These are phyloP conservation scores for Porites divaricata DNA, from an alignment of 92 coral and sea anemone species.

Conservation along the genomic window DNA sequence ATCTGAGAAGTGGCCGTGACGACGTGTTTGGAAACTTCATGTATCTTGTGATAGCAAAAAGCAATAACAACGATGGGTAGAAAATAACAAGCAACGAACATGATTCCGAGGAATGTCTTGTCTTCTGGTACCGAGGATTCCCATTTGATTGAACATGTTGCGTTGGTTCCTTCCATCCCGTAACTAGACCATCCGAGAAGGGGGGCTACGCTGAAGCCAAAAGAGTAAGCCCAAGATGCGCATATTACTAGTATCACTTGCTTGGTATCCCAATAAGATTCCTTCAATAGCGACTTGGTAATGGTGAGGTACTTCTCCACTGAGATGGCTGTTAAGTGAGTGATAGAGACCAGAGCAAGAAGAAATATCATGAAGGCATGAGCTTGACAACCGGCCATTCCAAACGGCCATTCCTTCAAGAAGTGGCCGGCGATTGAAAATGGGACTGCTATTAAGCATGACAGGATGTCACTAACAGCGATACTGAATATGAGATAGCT, in stretches of 20 bases:
- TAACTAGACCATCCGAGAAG: conserved; percentile 60
- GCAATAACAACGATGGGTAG: conserved; percentile 4
- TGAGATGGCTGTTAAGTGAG: conserved; percentile 59
- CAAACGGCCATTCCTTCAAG: conserved; percentile 62
- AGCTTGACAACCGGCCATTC: conserved; percentile 49
- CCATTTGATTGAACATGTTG: conserved; percentile 62
- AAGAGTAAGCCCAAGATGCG: conserved; percentile 48
- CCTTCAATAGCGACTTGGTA: conserved; percentile 37
- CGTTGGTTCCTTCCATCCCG: conserved; percentile 53
- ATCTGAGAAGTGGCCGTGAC: neutral
- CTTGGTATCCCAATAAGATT: conserved; percentile 42
- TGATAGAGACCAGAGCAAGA: conserved; percentile 64
- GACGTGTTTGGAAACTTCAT: conserved; percentile 23
- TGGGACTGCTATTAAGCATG: conserved; percentile 62
- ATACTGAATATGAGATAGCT: conserved; percentile 61
- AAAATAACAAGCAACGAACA: conserved; percentile 48
- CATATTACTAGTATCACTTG: conserved; percentile 44
- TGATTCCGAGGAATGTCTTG: conserved; percentile 47
- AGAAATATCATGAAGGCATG: conserved; percentile 73
- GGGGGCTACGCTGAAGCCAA: conserved; percentile 55
- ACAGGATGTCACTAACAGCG: conserved; percentile 56
- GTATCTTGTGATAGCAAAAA: conserved; percentile 28
- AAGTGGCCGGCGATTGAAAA: conserved; percentile 43
- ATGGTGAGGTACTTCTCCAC: conserved; percentile 73
- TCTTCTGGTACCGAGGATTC: conserved; percentile 36